Evolutionary conservation across 2,113 vertebrate species (phyloP), one percentile per base, ranked within the genome.

Genomic region (Poecilia latipinna): DNA sequence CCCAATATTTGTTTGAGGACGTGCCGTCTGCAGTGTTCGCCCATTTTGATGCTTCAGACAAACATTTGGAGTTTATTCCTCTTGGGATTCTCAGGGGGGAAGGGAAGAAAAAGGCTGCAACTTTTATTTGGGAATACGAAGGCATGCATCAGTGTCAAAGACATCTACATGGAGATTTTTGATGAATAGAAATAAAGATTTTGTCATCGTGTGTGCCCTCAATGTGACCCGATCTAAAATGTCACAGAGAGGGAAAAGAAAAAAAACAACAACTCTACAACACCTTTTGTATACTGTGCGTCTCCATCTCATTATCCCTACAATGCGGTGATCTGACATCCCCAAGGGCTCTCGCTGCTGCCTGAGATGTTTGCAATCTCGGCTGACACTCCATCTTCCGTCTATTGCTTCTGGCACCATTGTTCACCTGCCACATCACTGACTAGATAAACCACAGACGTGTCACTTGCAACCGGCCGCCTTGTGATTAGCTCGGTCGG

Each of bases 1-100:
- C 75, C 88, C 90, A 91, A 88, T 92, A 91, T 93, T 92, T 92
- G 89, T 90, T 90, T 91, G 89, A 89, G 85, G 83, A 90, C 84
- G 83, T 89, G 90, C 80, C 86, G 89, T 89, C 88, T 87, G 91
- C 42, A 44, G 78, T 86, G 84, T 91, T 90, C 89, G 85, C 90
- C 83, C 69, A 70, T 86, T 82, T 82, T 90, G 84, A 92, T 90
- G 87, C 83, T 75, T 33, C 67, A 54, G 19, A 74, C 85, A 91
- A 91, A 91, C 90, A 92, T 91, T 91, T 87, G 83, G 78, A 77
- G 82, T 87, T 85, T 88, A 75, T 85, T 85, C 85, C 81, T 83
- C 57, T 74, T 75, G 63, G 62, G 74, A 44, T 70, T 80, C 73
- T 68, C 68, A 42, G 65, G 29, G 80, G 82, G 80, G 83, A 87